A percentile compares a stretch with the other conserved stretches of the same genome.
phyloP scores from a whole-genome alignment of 2,113 vertebrate species.

The Nerophis lumbriciformis region DNA sequence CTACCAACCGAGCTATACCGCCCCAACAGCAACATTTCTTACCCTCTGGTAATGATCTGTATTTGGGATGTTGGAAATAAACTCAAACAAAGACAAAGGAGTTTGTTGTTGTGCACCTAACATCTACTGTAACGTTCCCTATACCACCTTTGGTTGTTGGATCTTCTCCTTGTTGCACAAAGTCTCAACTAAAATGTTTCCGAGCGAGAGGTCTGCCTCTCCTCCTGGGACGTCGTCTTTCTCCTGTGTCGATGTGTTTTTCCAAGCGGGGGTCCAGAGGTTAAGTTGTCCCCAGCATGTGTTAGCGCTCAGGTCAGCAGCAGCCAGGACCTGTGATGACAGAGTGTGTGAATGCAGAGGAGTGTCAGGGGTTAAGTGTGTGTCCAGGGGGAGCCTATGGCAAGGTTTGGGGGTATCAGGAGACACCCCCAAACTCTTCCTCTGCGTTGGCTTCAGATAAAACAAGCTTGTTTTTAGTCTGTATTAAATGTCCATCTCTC shows the following conservation, averaged over 20 bases:
- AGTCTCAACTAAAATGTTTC: not conserved
- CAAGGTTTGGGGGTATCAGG: conserved; percentile 1
- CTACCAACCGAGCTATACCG: too few species aligned
- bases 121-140: too few species aligned
- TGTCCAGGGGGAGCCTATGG: conserved; percentile 51
- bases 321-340: conserved; percentile 56
- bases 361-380: conserved; percentile 74
- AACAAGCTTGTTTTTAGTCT: too few species aligned
- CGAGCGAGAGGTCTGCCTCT: not conserved
- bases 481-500: too few species aligned
- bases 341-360: conserved; percentile 53
- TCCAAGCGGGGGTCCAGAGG: conserved; percentile 53
- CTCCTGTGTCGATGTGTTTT: conserved; percentile 41
- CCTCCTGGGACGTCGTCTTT: conserved; percentile 10
- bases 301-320: conserved; percentile 58
- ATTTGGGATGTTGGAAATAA: too few species aligned
- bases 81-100: too few species aligned
- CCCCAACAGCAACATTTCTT: too few species aligned
- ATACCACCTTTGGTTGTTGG: not conserved
- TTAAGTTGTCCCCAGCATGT: conserved; percentile 70
- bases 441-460: not conserved
- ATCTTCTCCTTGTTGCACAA: not conserved
- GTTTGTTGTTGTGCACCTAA: too few species aligned
- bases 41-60: too few species aligned
- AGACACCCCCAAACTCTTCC: conserved; percentile 26